Base-by-base conservation (phyloP, 2,113 vertebrate genomes). In the Stercorarius parasiticus region DNA sequence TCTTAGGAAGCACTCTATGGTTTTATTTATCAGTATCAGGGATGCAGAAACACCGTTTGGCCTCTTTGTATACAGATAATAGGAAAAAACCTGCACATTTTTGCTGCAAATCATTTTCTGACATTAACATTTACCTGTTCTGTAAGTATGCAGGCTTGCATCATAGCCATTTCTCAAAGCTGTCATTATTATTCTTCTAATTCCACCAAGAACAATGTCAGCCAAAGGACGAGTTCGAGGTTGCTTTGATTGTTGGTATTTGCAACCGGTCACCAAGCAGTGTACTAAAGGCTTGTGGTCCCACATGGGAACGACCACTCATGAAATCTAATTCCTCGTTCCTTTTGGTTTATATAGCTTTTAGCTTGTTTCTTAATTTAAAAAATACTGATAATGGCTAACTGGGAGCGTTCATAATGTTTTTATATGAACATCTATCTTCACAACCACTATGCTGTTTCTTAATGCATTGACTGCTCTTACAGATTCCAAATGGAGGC, bases 1-100 rank as follows among this genome's bases (percentile, higher is more conserved):
- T 74, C 32, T 84, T 86, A 76, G 42, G 72, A 82, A 84, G 20
- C 22, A 45, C 20, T 38, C 66, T 25, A 16, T 56, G 17, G 16
- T 74, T 82, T 94, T 58, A 40, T 91, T 81, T 84, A 20, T 47
- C 8, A 22, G 26, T 32, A 25, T 70, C 30, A 74, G 30, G 27
- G 69, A 36, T 87, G 74, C 20, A 49, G 69, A 74, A 58, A 5
- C 15, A 71, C 10, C 4, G 14, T 86, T 83, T 50, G 17, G 26
- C 14, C 17, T 82, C 16, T 82, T 67, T 42, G 13, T 88, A 45
- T 9, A 45, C 13, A 50, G 21, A 56, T 25, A 73, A 70, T 14
- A 40, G 14, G 14, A 45, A 25, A 65, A 85, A 72, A 50, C 1
- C 0, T 8, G 7, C 18, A 53, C 5, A 1, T 34, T 58, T 55